phyloP scores from a whole-genome alignment of 2,797 vertebrate genomes.

The Coregonus sp. region DNA sequence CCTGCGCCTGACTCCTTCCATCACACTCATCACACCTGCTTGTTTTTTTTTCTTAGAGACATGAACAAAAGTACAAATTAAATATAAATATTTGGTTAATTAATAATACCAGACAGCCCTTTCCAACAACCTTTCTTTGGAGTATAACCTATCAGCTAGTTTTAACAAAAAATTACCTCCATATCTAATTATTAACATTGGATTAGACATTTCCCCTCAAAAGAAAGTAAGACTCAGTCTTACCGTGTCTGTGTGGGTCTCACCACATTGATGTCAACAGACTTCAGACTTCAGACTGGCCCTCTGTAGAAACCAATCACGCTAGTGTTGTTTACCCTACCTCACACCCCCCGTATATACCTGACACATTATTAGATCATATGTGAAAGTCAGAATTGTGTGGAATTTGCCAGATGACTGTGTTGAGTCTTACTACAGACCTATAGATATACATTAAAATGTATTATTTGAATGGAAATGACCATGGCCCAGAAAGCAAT shows the following conservation, averaged over 20 bases:
- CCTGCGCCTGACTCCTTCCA: too few species aligned
- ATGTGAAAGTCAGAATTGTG: neutral
- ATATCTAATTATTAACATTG: neutral
- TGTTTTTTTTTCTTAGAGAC: neutral
- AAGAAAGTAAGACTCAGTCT: neutral
- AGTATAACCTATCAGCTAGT: neutral
- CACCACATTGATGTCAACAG: too few species aligned
- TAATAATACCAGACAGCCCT: neutral
- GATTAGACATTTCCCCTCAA: neutral
- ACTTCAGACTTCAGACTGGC: neutral
- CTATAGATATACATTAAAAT: neutral
- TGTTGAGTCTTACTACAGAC: neutral
- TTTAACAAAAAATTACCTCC: neutral
- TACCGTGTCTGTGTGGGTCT: neutral
- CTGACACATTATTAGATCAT: neutral
- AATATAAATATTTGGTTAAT: neutral
- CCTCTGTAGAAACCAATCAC: conserved; percentile 4
- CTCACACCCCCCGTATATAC: neutral
- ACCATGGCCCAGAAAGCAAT: neutral
- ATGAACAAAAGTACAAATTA: neutral
- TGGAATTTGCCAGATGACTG: neutral
- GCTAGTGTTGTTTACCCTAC: neutral
- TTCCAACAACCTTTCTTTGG: neutral
- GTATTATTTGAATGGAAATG: too few species aligned
- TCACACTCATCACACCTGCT: neutral